Evolutionary conservation across 1,140 invertebrate species (phyloP), one percentile per base, ranked within the genome.

Genomic region (Samia ricini): DNA sequence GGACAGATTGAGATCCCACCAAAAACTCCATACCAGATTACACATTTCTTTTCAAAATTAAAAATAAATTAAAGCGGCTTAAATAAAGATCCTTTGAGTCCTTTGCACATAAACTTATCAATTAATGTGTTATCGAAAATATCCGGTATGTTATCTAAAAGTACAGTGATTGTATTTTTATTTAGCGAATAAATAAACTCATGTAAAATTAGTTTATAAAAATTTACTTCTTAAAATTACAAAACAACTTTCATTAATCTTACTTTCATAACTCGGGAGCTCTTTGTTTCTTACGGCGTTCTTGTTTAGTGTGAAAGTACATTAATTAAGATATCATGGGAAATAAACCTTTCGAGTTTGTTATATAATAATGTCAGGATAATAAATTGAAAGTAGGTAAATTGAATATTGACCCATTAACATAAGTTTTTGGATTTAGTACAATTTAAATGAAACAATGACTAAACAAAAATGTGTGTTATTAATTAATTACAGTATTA

Each of bases 261-360:
- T 83, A 80, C 76, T 85, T 88, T 80, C 74, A 79, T 76, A 79
- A 77, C 68, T 80, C 70, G 66, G 66, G 63, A 64, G 63, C 71
- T 71, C 71, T 79, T 80, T 77, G 73, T 83, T 83, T 79, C 69
- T 77, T 79, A 79, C 63, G 48, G 56, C 68, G 59, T 64, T 61
- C 64, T 58, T 63, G 58, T 68, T 79, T 68, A 59, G 73, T 75
- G 67, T 72, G 69, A 80, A 81, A 75, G 70, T 72, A 67, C 64
- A 79, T 88, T 85, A 87, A 85, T 85, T 88, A 88, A 88, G 77
- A 79, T 80, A 88, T 84, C 83, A 83, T 80, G 78, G 79, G 78
- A 83, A 81, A 88, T 85, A 79, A 76, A 84, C 69, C 74, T 83
- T 69, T 77, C 69, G 70, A 66, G 68, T 68, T 61, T 69, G 64